Conservation (phyloP, 64 coral and sea anemone species). For the Stichodactyla helianthus region DNA sequence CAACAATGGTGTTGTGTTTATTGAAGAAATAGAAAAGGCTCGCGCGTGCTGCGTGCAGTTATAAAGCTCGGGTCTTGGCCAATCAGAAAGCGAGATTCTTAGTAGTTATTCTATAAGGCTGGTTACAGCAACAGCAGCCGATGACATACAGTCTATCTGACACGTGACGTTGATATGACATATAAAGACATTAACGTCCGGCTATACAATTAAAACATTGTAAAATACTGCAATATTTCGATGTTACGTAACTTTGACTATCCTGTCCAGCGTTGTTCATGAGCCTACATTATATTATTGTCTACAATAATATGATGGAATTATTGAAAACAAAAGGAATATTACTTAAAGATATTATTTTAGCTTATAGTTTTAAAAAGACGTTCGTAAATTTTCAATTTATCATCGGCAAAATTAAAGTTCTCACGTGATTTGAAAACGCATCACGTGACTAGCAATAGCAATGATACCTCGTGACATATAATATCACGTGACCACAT, state of each 20-base stretch:
- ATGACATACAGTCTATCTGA: neutral
- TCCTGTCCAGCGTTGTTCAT: neutral
- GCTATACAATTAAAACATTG: neutral
- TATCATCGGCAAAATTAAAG: neutral
- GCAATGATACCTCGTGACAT: too few relatives aligned
- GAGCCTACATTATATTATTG: neutral
- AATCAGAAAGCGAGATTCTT: too few relatives aligned
- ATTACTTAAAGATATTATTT: neutral
- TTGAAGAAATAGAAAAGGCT: too few relatives aligned
- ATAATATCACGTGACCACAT: neutral
- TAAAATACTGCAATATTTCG: neutral
- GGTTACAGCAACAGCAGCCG: too few relatives aligned
- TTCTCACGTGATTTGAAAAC: too few relatives aligned
- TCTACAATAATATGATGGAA: neutral
- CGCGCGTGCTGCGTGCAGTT: too few relatives aligned
- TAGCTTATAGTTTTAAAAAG: neutral
- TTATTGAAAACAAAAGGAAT: neutral
- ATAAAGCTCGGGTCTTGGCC: too few relatives aligned
- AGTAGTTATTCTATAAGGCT: too few relatives aligned
- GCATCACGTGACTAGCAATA: too few relatives aligned
- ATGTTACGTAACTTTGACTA: neutral
- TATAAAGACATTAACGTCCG: neutral
- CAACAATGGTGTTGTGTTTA: too few relatives aligned
- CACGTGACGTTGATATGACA: too few relatives aligned
- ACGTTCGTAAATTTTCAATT: neutral